Evolutionary conservation across 2,113 vertebrate species (phyloP).

Genomic region (Microtus richardsoni): DNA sequence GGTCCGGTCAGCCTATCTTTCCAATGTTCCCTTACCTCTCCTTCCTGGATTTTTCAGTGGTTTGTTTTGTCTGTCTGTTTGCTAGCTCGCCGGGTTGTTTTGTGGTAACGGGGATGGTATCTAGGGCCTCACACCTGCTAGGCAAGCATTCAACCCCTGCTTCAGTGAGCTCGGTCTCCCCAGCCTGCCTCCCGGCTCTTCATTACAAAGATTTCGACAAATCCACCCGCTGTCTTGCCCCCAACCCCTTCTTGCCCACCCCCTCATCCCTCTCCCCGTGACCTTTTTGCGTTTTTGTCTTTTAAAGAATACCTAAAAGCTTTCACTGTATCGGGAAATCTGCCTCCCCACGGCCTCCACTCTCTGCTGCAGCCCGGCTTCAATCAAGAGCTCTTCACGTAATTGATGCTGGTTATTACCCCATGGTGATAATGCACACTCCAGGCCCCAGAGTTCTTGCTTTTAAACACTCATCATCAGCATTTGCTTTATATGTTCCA

Average conservation of each 20-base stretch:
- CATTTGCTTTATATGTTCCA: background rate
- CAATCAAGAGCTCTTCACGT: slow-evolving; percentile 44
- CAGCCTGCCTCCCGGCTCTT: background rate
- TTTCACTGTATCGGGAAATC: background rate
- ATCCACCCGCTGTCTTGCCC: background rate
- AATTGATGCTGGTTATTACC: background rate
- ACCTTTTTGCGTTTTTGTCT: background rate
- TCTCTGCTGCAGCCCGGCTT: background rate
- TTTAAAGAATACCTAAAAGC: background rate
- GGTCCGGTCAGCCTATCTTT: background rate
- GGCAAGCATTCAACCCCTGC: background rate
- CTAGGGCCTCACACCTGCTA: background rate
- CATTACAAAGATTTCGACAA: background rate
- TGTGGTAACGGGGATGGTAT: background rate
- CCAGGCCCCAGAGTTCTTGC: background rate
- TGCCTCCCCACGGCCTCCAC: background rate
- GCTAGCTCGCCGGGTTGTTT: background rate
- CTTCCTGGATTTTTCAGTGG: background rate
- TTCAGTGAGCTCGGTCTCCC: background rate
- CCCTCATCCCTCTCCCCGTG: background rate
- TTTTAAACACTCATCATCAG: background rate
- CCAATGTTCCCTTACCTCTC: background rate
- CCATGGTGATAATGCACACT: background rate
- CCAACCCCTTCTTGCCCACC: background rate
- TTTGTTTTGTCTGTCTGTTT: background rate